Base-by-base conservation (phyloP, 2,888 invertebrate species). In the Limnephilus rhombicus region DNA sequence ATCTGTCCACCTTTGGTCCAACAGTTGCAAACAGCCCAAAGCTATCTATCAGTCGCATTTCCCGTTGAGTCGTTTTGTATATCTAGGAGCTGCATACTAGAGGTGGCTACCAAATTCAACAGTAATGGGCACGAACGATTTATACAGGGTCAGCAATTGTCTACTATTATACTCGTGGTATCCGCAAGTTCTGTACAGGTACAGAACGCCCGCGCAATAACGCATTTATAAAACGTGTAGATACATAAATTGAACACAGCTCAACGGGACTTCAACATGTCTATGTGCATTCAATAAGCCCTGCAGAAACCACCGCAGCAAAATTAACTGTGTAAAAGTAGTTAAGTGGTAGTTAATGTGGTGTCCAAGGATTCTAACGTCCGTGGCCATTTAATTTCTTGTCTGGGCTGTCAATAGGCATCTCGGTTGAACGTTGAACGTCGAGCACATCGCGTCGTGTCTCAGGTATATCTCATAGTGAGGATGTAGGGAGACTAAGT, bases 401-500 rank as follows among this genome's bases (percentile, higher is more conserved):
- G 83, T 83, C 83, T 41, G 83, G 37, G 34, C 15, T 41, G 83
- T 83, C 83, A 31, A 34, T 34, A 37, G 18, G 37, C 37, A 37
- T 37, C 83, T 34, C 37, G 37, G 37, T 24, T 24, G 68, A 68
- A 68, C 68, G 68, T 37, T 24, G 24, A 68, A 68, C 68, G 68
- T 83, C 15, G 83, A 83, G 37, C 24, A 15, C 34, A 41, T 11
- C 83, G 83, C 24, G 83, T 83, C 83, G 83, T 83, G 83, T 83
- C 34, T 68, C 68, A 37, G 37, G 83, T 29, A 45, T 24, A 24
- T 68, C 24, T 68, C 9, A n/a, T 68, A n/a, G 68, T 68, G 68
- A 68, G 68, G 68, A 68, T 68, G 9, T 68, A 68, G 68, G 68
- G 68, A 68, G 68, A 24, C 24, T 15, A 13, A 45, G 86, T 86